These are phyloP conservation scores for Salticus scenicus DNA, from an alignment of 2,888 invertebrate species.

Conservation along the genomic window DNA sequence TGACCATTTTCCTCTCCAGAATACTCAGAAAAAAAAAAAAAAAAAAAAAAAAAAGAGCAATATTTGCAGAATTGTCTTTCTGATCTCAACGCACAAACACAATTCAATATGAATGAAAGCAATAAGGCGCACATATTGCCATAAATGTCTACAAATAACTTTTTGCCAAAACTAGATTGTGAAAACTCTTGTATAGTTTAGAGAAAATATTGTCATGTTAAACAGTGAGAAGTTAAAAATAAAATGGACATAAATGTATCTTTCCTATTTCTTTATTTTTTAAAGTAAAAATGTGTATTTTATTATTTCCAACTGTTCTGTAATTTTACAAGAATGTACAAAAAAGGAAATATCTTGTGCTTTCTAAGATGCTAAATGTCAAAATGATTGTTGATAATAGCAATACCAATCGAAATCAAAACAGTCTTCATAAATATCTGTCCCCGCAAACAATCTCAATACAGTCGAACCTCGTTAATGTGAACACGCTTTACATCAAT, in stretches of 20 bases:
- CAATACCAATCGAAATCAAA: too few species aligned
- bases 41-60: too few species aligned
- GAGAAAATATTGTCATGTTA: neutral
- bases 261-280: conserved; percentile 13
- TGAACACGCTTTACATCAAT: too few species aligned
- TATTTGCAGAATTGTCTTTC: neutral
- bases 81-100: neutral
- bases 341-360: neutral
- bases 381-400: too few species aligned
- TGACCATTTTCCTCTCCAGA: too few species aligned
- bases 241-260: neutral
- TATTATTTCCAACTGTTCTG: neutral
- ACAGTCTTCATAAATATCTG: too few species aligned
- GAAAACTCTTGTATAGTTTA: conserved; percentile 12
- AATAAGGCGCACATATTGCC: conserved; percentile 48
- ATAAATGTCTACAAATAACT: conserved; percentile 32
- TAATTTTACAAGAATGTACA: neutral
- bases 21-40: too few species aligned
- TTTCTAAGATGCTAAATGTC: too few species aligned
- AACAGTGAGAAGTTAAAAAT: neutral
- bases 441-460: too few species aligned
- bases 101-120: neutral
- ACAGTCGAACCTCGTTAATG: too few species aligned
- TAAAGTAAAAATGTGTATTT: neutral
- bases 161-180: conserved; percentile 42